These are phyloP conservation scores for Vulpes lagopus DNA, from an alignment of 2,113 vertebrate genomes.

Conservation along the genomic window DNA sequence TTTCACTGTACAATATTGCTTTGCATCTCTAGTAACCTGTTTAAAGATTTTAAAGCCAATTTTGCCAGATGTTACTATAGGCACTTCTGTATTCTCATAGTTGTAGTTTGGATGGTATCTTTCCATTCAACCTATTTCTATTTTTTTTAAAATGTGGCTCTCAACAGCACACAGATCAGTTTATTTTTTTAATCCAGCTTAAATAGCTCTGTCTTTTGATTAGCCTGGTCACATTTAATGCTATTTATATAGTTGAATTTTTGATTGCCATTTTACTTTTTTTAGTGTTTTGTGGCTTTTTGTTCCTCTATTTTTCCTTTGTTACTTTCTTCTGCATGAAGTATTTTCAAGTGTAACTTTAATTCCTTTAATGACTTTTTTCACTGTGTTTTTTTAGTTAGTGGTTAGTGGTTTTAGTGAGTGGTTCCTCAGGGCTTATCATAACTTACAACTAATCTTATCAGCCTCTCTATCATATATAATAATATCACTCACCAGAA, in stretches of 20 bases:
- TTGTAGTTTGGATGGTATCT: neutral
- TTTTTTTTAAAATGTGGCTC: neutral
- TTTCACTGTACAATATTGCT: neutral
- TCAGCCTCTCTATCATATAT: neutral
- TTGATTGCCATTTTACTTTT: neutral
- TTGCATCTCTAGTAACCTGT: neutral
- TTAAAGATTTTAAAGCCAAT: neutral
- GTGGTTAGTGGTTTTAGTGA: no score
- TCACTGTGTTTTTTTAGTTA: neutral
- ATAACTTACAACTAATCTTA: neutral
- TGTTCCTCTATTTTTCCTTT: neutral
- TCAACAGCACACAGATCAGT: neutral
- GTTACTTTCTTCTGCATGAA: neutral
- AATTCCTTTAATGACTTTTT: neutral
- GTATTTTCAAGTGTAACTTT: neutral
- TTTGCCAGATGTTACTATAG: neutral
- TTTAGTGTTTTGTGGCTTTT: neutral
- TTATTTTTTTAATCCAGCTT: neutral
- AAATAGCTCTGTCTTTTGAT: neutral
- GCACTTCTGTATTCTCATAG: neutral
- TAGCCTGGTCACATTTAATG: neutral
- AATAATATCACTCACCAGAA: neutral
- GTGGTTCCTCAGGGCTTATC: neutral
- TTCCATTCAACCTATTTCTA: neutral
- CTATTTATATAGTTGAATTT: neutral